phyloP scores from a whole-genome alignment of 2,797 vertebrate genomes.

The Enteromius treurensis region DNA sequence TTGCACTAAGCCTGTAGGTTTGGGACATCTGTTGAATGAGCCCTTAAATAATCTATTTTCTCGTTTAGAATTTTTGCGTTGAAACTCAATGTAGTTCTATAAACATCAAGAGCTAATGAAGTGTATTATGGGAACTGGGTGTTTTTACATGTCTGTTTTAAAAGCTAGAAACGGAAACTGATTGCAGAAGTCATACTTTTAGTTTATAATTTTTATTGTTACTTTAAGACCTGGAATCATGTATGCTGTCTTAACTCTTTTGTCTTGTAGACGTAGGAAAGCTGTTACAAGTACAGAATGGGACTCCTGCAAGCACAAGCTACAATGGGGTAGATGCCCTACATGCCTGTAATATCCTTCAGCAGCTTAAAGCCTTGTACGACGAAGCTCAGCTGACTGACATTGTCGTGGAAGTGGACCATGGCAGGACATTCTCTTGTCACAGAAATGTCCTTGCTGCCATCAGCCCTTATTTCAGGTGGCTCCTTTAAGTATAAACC shows the following conservation, averaged over 20 bases:
- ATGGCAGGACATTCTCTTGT: conserved; percentile 95
- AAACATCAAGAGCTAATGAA: not conserved
- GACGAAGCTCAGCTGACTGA: conserved; percentile 98
- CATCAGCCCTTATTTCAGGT: conserved; percentile 99
- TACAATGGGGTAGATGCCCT: conserved; percentile 91
- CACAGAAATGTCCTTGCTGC: conserved; percentile 98
- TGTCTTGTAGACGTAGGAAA: conserved; percentile 86
- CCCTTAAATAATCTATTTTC: not conserved
- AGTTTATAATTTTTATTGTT: not conserved
- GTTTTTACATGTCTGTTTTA: not conserved
- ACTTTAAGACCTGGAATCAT: not conserved
- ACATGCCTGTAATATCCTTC: conserved; percentile 96
- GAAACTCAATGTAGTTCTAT: not conserved
- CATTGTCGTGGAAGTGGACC: conserved; percentile 97
- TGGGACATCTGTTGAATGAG: not conserved
- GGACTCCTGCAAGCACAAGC: conserved; percentile 86
- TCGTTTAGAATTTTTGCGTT: not conserved
- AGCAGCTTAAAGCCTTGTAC: conserved; percentile 97
- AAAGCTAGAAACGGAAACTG: not conserved
- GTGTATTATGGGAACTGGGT: not conserved
- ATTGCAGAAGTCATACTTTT: not conserved
- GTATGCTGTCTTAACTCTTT: conserved; percentile 12
- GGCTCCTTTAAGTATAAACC: conserved; percentile 37
- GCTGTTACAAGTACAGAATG: conserved; percentile 95
- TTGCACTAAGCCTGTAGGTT: not conserved